These are phyloP conservation scores for Haliclystus octoradiatus DNA, from an alignment of 30 jellyfish, hydroid and myxozoan genomes.

Conservation along the genomic window DNA sequence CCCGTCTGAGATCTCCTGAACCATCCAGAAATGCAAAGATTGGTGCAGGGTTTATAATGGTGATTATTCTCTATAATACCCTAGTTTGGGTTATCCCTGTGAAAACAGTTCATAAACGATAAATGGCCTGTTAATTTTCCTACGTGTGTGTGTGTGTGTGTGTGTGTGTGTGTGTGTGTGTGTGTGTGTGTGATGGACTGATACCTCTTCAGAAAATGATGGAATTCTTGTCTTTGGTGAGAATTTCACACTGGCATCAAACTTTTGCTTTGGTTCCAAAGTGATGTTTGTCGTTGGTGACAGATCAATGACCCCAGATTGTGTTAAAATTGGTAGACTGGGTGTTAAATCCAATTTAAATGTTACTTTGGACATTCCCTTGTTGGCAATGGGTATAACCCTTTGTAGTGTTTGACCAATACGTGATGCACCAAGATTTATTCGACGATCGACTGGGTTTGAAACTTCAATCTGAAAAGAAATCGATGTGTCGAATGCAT, in stretches of 20 bases:
- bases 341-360: constrained; percentile 65
- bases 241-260: constrained; percentile 38
- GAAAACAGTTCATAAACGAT: too few relatives aligned
- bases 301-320: constrained; percentile 34
- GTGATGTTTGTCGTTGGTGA: constrained; percentile 40
- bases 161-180: too few relatives aligned
- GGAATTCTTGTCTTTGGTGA: constrained; percentile 77
- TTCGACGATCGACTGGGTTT: constrained; percentile 56
- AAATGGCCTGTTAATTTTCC: too few relatives aligned
- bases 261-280: constrained; percentile 53
- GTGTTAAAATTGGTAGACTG: constrained; percentile 54
- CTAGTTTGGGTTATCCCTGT: too few relatives aligned
- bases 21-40: too few relatives aligned
- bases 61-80: too few relatives aligned
- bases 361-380: constrained; percentile 64
- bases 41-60: too few relatives aligned
- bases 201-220: constrained; percentile 82
- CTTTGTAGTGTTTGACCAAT: constrained; percentile 44
- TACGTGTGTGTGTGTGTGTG: too few relatives aligned
- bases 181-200: background rate
- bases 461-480: constrained; percentile 73
- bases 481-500: too few relatives aligned
- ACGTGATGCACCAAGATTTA: constrained; percentile 68
- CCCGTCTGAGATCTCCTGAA: too few relatives aligned
- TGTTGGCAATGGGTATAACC: constrained; percentile 62